A percentile compares a stretch with the other conserved stretches of the same genome.
These are phyloP conservation scores for Serranus cabrilla DNA, from an alignment of 2,797 vertebrate genomes.

Conservation along the genomic window DNA sequence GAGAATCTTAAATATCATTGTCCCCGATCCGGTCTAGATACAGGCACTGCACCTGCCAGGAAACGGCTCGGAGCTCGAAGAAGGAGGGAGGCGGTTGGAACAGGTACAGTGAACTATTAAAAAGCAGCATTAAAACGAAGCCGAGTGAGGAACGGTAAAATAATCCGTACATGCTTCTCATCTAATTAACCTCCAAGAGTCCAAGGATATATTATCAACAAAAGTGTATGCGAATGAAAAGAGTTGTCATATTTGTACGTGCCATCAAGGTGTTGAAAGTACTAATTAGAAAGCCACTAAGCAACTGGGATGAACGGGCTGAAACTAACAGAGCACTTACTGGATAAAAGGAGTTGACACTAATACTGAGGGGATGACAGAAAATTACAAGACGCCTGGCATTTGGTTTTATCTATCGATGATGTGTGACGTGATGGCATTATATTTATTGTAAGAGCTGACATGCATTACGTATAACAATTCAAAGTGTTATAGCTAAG, in stretches of 20 bases:
- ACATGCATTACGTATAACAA: conserved; percentile 21
- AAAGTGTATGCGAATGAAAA: conserved; percentile 12
- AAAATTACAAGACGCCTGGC: conserved; percentile 36
- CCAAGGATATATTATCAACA: conserved; percentile 14
- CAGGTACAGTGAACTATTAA: not conserved
- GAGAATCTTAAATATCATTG: conserved; percentile 78
- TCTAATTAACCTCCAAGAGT: conserved; percentile 5
- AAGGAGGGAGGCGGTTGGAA: not conserved
- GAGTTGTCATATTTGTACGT: conserved; percentile 11
- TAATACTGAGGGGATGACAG: conserved; percentile 8
- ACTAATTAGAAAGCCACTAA: conserved; percentile 35
- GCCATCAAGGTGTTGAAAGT: conserved; percentile 27
- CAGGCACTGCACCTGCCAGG: conserved; percentile 36
- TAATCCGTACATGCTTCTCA: not conserved
- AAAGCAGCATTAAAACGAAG: conserved; percentile 4
- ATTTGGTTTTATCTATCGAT: conserved; percentile 27
- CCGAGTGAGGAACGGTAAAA: conserved; percentile 9
- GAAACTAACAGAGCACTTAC: conserved; percentile 46
- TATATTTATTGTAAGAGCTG: conserved; percentile 34
- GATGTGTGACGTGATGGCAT: conserved; percentile 22
- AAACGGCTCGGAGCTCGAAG: conserved; percentile 22
- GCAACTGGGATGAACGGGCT: conserved; percentile 25
- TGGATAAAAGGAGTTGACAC: conserved; percentile 31
- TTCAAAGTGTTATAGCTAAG: conserved; percentile 50
- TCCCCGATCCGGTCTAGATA: conserved; percentile 49